Conservation (phyloP, 2,888 invertebrate genomes). For the Sussaba pulchella region DNA sequence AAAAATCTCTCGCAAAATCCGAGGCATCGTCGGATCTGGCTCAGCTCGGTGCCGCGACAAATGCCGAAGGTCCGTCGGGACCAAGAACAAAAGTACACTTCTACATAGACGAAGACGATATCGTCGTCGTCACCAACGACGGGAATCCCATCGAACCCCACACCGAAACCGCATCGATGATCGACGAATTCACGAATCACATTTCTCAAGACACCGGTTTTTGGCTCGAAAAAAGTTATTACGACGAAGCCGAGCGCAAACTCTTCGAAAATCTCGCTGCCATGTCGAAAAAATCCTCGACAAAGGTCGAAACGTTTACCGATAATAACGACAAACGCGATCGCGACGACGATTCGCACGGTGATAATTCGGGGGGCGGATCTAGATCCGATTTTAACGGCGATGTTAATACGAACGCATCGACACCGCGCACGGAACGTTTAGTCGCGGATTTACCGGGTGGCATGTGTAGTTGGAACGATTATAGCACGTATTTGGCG, state of each 20-base stretch:
- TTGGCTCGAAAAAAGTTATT: conserved; percentile 87
- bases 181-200: conserved; percentile 71
- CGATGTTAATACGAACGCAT: conserved; percentile 57
- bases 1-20: conserved; percentile 62
- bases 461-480: conserved; percentile 93
- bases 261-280: conserved; percentile 86
- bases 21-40: conserved; percentile 67
- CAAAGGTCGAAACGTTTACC: conserved; percentile 62
- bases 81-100: conserved; percentile 79
- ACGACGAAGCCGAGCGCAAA: conserved; percentile 89
- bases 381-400: conserved; percentile 74
- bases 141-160: conserved; percentile 27
- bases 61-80: conserved; percentile 59
- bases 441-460: conserved; percentile 91
- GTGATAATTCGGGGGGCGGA: conserved; percentile 86
- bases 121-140: conserved; percentile 76
- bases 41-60: conserved; percentile 50
- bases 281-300: conserved; percentile 79
- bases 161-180: conserved; percentile 10
- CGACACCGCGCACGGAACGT: conserved; percentile 86
- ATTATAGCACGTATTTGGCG: conserved; percentile 91
- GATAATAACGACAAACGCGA: conserved; percentile 62
- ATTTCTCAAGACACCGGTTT: conserved; percentile 85
- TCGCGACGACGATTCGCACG: conserved; percentile 76
- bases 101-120: conserved; percentile 81